A percentile compares a stretch with the other conserved stretches of the same genome.
phyloP scores from a whole-genome alignment of 2,888 invertebrate genomes.

The Exocentrus adspersus region DNA sequence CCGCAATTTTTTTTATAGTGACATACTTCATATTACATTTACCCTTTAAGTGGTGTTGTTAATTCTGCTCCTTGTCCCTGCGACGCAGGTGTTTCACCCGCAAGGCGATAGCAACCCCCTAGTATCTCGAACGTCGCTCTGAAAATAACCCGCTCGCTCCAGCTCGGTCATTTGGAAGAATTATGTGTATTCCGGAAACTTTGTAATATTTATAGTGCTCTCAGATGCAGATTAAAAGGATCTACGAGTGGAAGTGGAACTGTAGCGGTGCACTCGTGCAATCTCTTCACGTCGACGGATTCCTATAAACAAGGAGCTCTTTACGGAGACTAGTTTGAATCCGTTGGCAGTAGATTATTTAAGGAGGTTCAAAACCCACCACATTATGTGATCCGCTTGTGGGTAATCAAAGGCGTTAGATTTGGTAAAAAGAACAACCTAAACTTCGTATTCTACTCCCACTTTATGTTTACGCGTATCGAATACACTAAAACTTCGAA shows the following conservation, averaged over 20 bases:
- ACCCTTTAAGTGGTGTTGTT: conserved; percentile 11
- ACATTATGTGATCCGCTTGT: too few species aligned
- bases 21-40: too few species aligned
- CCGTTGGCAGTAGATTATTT: too few species aligned
- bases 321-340: too few species aligned
- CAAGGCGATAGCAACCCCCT: conserved; percentile 3
- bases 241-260: not conserved
- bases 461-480: too few species aligned
- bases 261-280: not conserved
- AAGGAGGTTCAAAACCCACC: too few species aligned
- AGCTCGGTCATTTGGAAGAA: not conserved
- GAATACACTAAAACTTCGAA: too few species aligned
- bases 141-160: conserved; percentile 6
- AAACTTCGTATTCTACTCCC: too few species aligned
- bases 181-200: conserved; percentile 12
- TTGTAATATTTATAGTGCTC: conserved; percentile 22
- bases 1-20: not conserved
- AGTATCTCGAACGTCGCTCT: not conserved
- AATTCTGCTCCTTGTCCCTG: conserved; percentile 4
- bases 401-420: too few species aligned
- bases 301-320: too few species aligned
- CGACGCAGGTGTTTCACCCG: conserved; percentile 10
- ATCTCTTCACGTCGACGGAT: too few species aligned
- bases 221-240: conserved; percentile 12
- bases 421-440: too few species aligned